Percentiles rank a stretch among this genome's conserved stretches.
Evolutionary conservation across 92 coral and sea anemone species (phyloP).

Genomic region (Anthopleura xanthogrammica): DNA sequence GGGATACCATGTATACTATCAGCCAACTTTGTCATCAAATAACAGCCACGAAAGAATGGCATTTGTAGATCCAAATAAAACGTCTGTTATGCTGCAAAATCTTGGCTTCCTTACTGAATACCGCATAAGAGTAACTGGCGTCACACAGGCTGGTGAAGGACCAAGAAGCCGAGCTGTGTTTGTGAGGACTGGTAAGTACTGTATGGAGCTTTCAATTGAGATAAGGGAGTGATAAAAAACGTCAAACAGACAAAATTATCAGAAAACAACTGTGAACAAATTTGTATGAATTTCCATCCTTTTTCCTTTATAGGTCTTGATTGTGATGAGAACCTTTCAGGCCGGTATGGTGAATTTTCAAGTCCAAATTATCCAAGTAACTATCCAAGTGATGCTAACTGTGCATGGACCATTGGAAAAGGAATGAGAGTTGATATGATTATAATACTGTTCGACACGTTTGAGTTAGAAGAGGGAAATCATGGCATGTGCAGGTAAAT

Average conservation of each 20-base stretch:
- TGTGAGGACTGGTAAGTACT: slow-evolving; percentile 6
- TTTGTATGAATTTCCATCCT: neutral
- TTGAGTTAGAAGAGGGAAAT: neutral
- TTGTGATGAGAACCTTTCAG: neutral
- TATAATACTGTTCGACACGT: neutral
- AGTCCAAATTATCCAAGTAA: slow-evolving; percentile 12
- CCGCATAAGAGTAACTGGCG: neutral
- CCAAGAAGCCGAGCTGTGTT: slow-evolving; percentile 3
- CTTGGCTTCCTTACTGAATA: neutral
- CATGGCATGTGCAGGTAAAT: neutral
- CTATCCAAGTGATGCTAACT: slow-evolving; percentile 11
- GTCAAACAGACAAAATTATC: neutral
- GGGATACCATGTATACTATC: neutral
- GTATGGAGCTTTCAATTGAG: neutral
- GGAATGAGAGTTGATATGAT: neutral
- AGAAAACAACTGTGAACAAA: neutral
- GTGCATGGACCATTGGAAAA: slow-evolving; percentile 9
- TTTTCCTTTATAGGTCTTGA: neutral
- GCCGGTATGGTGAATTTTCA: neutral
- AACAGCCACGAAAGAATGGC: neutral
- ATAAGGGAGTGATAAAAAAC: neutral
- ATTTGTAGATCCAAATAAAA: neutral
- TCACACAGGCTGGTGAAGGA: slow-evolving; percentile 1
- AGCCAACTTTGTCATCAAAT: neutral
- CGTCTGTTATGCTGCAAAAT: neutral